These are phyloP conservation scores for Amblyopsis rosae DNA, from an alignment of 2,113 vertebrate species.

Conservation along the genomic window DNA sequence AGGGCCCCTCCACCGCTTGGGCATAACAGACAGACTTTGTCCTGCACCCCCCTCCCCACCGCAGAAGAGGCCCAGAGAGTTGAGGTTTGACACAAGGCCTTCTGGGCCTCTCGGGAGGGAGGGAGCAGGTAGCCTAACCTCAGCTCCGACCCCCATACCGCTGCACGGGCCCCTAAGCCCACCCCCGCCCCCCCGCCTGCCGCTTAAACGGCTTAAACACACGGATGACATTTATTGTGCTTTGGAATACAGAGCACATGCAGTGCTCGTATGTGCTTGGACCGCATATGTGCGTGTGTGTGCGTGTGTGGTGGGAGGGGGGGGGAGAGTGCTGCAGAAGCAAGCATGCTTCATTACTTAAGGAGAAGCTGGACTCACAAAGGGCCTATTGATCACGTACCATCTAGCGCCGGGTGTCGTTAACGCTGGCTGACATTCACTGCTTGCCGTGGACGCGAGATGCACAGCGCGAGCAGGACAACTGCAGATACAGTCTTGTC, in stretches of 20 bases:
- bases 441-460: conserved; percentile 23
- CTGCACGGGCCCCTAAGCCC: conserved; percentile 42
- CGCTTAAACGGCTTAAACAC: conserved; percentile 16
- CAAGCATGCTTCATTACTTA: conserved; percentile 41
- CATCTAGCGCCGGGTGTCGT: not conserved
- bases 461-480: conserved; percentile 23
- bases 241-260: conserved; percentile 34
- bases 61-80: conserved; percentile 1
- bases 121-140: conserved; percentile 49
- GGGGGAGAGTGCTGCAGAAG: not conserved
- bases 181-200: not conserved
- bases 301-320: not conserved
- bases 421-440: conserved; percentile 50
- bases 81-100: conserved; percentile 54
- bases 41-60: not conserved
- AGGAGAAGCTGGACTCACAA: conserved; percentile 37
- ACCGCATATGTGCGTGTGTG: not conserved
- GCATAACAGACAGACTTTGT: conserved; percentile 6
- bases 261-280: not conserved
- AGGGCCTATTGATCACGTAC: conserved; percentile 39
- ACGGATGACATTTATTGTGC: conserved; percentile 56
- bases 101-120: conserved; percentile 23
- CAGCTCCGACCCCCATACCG: conserved; percentile 59
- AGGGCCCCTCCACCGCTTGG: conserved; percentile 21
- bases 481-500: conserved; percentile 32